These are phyloP conservation scores for Drosophila colorata DNA, from an alignment of 2,888 invertebrate species.

Conservation along the genomic window DNA sequence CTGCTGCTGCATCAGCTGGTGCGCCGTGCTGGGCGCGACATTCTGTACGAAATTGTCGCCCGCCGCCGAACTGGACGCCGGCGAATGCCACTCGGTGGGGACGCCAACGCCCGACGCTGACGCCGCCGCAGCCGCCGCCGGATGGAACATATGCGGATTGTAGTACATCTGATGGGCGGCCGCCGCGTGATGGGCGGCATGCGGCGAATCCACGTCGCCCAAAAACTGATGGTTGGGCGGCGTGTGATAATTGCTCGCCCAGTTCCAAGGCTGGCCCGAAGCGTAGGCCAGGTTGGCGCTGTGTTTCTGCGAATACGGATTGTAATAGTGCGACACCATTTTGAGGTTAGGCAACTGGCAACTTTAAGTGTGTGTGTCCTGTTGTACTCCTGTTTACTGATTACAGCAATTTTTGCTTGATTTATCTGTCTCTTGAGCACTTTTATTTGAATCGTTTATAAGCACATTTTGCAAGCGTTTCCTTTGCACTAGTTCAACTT, in stretches of 20 bases:
- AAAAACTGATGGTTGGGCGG: conserved; percentile 84
- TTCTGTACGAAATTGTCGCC: conserved; percentile 81
- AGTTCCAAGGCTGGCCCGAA: conserved; percentile 85
- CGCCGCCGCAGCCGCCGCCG: conserved; percentile 70
- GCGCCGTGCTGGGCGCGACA: conserved; percentile 71
- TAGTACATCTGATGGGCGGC: conserved; percentile 85
- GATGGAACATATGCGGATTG: conserved; percentile 86
- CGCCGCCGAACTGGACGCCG: conserved; percentile 68
- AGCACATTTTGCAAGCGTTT: conserved; percentile 62
- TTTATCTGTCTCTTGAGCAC: conserved; percentile 21
- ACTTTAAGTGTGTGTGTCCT: background rate
- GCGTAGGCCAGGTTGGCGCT: conserved; percentile 87
- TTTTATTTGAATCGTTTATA: conserved; percentile 20
- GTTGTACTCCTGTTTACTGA: conserved; percentile 8
- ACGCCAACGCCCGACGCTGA: background rate
- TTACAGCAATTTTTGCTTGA: background rate
- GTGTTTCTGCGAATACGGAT: conserved; percentile 89
- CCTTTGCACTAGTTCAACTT: background rate
- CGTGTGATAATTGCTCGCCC: conserved; percentile 86
- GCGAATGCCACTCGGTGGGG: conserved; percentile 82
- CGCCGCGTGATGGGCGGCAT: conserved; percentile 81
- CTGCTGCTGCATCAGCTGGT: conserved; percentile 78
- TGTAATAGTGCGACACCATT: conserved; percentile 90
- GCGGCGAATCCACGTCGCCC: conserved; percentile 85
- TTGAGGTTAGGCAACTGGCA: conserved; percentile 48